phyloP scores from a whole-genome alignment of 1,140 invertebrate genomes.

The Pogonognathellus flavescens region DNA sequence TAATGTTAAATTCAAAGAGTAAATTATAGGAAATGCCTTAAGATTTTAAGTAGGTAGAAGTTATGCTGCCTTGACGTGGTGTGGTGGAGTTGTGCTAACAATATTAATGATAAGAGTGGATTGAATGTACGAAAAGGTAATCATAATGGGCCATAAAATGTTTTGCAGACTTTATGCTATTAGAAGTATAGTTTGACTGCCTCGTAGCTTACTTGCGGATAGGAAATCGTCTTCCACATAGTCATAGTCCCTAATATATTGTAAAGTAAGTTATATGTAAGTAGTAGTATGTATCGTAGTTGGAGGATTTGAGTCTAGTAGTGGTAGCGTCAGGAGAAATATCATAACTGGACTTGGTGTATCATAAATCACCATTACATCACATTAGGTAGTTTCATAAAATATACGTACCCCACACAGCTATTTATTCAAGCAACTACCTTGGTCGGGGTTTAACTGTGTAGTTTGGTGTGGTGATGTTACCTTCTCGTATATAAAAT shows the following conservation, averaged over 20 bases:
- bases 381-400: slow-evolving; percentile 42
- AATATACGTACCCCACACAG: background rate
- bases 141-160: slow-evolving; percentile 41
- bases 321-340: slow-evolving; percentile 19
- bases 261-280: background rate
- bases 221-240: too few species aligned
- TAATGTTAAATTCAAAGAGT: background rate
- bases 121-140: slow-evolving; percentile 27
- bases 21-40: background rate
- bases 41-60: background rate
- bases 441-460: too few species aligned
- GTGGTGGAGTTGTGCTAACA: background rate
- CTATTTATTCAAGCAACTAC: background rate
- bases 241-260: too few species aligned
- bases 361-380: slow-evolving; percentile 49
- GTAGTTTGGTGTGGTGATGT: too few species aligned
- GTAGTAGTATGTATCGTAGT: slow-evolving; percentile 2
- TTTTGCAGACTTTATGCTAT: background rate
- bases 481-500: too few species aligned
- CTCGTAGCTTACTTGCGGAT: background rate
- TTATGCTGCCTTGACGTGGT: background rate
- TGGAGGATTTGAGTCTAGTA: background rate
- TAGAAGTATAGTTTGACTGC: background rate
- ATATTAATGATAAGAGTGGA: slow-evolving; percentile 39
- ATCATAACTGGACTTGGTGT: slow-evolving; percentile 38